Percentiles rank a stretch among this genome's conserved stretches.
Evolutionary conservation across 2,888 invertebrate genomes (phyloP).

Genomic region (Pheosia tremula): DNA sequence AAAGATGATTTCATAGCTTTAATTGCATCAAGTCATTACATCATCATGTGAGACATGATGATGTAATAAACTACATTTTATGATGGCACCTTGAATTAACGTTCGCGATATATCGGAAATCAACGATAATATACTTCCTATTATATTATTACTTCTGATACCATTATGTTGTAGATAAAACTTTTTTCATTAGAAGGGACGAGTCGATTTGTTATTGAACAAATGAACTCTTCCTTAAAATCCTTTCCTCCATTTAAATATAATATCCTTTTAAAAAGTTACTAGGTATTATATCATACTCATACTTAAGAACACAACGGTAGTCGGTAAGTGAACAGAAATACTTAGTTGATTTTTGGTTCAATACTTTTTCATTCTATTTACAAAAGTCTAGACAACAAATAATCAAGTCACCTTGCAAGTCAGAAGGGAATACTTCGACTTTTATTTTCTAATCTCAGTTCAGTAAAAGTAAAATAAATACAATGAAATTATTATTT

Average conservation of each 20-base stretch:
- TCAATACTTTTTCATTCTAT: not conserved
- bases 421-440: not conserved
- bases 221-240: too few relatives aligned
- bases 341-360: too few relatives aligned
- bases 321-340: too few relatives aligned
- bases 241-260: too few relatives aligned
- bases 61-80: conserved; percentile 18
- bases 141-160: too few relatives aligned
- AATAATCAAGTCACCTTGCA: conserved; percentile 13
- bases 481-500: not conserved
- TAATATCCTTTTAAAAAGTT: too few relatives aligned
- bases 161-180: too few relatives aligned
- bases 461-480: not conserved
- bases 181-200: too few relatives aligned
- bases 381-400: conserved; percentile 18
- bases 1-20: not conserved
- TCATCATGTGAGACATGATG: conserved; percentile 7
- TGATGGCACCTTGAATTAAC: not conserved
- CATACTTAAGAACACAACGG: too few relatives aligned
- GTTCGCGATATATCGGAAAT: conserved; percentile 7
- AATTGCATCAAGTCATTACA: not conserved
- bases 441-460: not conserved
- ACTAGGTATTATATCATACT: too few relatives aligned
- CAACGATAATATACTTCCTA: too few relatives aligned
- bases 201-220: too few relatives aligned